phyloP scores from a whole-genome alignment of 2,888 invertebrate genomes.

The Xylota segnis region DNA sequence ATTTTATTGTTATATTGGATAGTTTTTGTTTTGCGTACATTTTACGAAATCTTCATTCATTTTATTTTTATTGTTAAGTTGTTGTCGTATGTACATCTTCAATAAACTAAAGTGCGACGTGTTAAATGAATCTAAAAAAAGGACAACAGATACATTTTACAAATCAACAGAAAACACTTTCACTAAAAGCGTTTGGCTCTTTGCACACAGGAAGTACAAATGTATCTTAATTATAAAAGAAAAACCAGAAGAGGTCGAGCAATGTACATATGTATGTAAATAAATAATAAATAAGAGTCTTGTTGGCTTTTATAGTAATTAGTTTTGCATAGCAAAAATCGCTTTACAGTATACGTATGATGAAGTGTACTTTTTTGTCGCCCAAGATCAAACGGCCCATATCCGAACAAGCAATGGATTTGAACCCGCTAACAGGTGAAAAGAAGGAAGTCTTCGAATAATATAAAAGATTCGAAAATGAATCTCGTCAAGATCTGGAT shows the following conservation, averaged over 20 bases:
- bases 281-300: neutral
- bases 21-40: slow-evolving; percentile 1
- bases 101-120: slow-evolving; percentile 24
- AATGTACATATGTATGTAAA: neutral
- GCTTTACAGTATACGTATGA: neutral
- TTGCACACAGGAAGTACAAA: too few species aligned
- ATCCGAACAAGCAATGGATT: too few species aligned
- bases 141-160: slow-evolving; percentile 10
- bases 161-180: slow-evolving; percentile 31
- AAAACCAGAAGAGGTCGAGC: neutral
- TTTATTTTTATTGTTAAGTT: neutral
- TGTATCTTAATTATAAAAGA: slow-evolving; percentile 22
- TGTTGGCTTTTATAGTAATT: neutral
- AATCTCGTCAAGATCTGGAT: too few species aligned
- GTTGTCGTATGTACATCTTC: neutral
- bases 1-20: neutral
- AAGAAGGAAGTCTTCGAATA: too few species aligned
- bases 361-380: neutral
- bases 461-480: too few species aligned
- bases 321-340: neutral
- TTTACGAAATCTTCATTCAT: slow-evolving; percentile 16
- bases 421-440: too few species aligned
- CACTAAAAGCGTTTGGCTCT: slow-evolving; percentile 13
- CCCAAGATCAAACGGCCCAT: too few species aligned
- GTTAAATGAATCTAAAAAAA: slow-evolving; percentile 29